Evolutionary conservation across 2,797 vertebrate species (phyloP).

Genomic region (Fratercula arctica): DNA sequence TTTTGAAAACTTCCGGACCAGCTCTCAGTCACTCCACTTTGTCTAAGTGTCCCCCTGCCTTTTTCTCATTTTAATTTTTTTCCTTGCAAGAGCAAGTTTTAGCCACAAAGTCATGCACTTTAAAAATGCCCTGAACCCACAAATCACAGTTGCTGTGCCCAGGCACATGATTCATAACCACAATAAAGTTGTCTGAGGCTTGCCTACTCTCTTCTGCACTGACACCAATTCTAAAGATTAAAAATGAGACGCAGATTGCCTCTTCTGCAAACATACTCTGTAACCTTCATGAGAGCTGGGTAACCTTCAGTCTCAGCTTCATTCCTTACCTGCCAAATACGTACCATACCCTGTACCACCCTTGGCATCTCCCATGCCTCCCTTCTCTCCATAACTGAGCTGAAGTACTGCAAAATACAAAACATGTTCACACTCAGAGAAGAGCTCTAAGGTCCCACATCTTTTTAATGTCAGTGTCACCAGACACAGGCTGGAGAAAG

Average conservation of each 20-base stretch:
- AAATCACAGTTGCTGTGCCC: neutral
- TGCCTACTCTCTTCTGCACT: neutral
- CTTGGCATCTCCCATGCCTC: neutral
- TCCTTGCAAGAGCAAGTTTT: neutral
- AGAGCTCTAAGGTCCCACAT: neutral
- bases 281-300: neutral
- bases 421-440: neutral
- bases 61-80: fast-evolving
- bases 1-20: neutral
- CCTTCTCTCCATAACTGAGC: neutral
- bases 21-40: neutral
- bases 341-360: too few relatives aligned
- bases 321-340: neutral
- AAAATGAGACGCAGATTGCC: neutral
- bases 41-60: neutral
- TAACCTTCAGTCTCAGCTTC: neutral
- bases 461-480: neutral
- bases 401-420: neutral
- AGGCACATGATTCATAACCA: neutral
- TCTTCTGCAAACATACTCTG: neutral
- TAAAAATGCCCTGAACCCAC: neutral
- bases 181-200: neutral
- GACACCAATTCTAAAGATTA: neutral
- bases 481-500: neutral
- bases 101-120: neutral